These are phyloP conservation scores for Oncopodura yosiiana DNA, from an alignment of 1,140 invertebrate species.

Conservation along the genomic window DNA sequence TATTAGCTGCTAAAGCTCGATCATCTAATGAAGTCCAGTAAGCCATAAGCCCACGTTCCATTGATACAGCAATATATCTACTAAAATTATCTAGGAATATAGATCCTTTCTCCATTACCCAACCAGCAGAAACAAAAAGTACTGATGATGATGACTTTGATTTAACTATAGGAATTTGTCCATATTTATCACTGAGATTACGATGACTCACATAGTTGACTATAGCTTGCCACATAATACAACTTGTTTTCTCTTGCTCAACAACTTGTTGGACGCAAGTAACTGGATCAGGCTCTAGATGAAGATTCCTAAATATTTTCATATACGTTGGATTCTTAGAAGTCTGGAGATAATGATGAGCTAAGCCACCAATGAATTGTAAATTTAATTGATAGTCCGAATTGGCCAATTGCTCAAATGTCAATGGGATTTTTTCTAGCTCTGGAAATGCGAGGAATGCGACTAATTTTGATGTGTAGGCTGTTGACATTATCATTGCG, in stretches of 20 bases:
- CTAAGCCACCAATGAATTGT: constrained; percentile 11
- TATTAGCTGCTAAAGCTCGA: constrained; percentile 1
- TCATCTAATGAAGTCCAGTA: too few relatives aligned
- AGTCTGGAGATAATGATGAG: constrained; percentile 10
- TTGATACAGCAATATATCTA: not conserved
- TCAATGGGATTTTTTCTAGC: constrained; percentile 12
- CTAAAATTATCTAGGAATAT: constrained; percentile 13
- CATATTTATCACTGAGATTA: constrained; percentile 16
- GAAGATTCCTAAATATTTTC: constrained; percentile 15
- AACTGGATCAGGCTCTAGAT: constrained; percentile 9
- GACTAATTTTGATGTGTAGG: constrained; percentile 25
- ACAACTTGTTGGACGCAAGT: constrained; percentile 14
- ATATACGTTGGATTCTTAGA: constrained; percentile 21
- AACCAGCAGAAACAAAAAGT: constrained; percentile 10
- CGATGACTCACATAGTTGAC: constrained; percentile 12
- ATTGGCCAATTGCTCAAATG: constrained; percentile 24
- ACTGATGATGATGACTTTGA: constrained; percentile 6
- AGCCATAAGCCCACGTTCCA: constrained; percentile 18
- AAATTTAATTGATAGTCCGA: constrained; percentile 8
- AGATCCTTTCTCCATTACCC: constrained; percentile 15
- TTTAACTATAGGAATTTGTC: constrained; percentile 9
- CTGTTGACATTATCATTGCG: constrained; percentile 16
- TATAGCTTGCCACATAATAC: constrained; percentile 20
- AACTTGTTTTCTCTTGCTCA: constrained; percentile 4
- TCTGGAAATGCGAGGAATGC: constrained; percentile 19